Evolutionary conservation across 1,140 invertebrate species (phyloP), one percentile per base, ranked within the genome.

Genomic region (Heliconius nattereri): DNA sequence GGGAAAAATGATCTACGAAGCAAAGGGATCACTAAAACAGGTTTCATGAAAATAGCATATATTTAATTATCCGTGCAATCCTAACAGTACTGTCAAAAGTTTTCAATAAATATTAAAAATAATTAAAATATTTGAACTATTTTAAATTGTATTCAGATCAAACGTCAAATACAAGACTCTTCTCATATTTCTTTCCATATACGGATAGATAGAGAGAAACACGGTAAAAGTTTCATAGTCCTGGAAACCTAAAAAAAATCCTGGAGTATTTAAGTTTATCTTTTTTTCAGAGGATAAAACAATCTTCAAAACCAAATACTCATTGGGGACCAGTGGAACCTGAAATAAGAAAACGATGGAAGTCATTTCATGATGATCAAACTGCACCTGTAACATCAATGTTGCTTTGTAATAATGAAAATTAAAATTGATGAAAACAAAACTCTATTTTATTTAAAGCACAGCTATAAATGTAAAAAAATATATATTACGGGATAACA

Each of bases 321-420:
- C 76, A 86, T 1, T 94, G 92, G 92, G 91, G 91, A 52, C 92
- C 92, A 9, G 79, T 81, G 1, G 90, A 93, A 23, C 84, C 86
- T 2, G 86, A 90, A 19, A 84, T 90, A 19, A 84, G 88, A 19
- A 77, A 78, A 11, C 81, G 78, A 7, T 94, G 92, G 92, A 79
- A 86, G 45, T 71, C 78, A 26, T 79, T 78, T 45, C 71, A 78
- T 32, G 74, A 76, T 7, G 73, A 82, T 32, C 70, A 83, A 20
- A 45, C 45, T 11, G 37, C 7, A 32, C 13, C 71, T n/a, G n/a
- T 40, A 8, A 71, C 45, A 1, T 73, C 79, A 35, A 23, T 80
- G 40, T 40, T 52, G 40, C 76, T 77, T 66, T 70, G 20, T 45
- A 45, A 40, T 35, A 70, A 70, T 70, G 45, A 70, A 23, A 71